A percentile compares a stretch with the other conserved stretches of the same genome.
Evolutionary conservation across 2,113 vertebrate genomes (phyloP).

Genomic region (Trichomycterus rosablanca): DNA sequence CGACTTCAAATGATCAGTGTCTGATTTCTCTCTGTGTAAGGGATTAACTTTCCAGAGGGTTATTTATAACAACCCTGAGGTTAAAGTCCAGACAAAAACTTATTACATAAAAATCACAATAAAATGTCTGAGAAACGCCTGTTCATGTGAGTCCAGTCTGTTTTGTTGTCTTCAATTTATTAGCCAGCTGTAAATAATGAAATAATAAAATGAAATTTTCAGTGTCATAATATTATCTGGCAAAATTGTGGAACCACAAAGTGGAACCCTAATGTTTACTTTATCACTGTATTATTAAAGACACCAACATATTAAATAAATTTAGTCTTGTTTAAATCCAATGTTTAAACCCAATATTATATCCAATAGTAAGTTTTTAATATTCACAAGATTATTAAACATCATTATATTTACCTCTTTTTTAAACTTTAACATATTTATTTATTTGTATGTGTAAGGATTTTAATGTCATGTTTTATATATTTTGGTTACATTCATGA

Average conservation of each 20-base stretch:
- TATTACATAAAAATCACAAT: constrained; percentile 31
- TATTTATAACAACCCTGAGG: constrained; percentile 33
- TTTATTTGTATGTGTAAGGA: too few species aligned
- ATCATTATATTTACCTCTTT: too few species aligned
- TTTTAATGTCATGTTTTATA: too few species aligned
- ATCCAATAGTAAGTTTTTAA: too few species aligned
- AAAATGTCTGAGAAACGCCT: constrained; percentile 25
- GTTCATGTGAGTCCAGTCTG: constrained; percentile 18
- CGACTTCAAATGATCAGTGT: constrained; percentile 36
- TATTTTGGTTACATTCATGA: too few species aligned
- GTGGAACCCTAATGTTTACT: constrained; percentile 17
- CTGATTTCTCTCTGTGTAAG: constrained; percentile 20
- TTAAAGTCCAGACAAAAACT: constrained; percentile 36
- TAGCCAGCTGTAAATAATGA: constrained; percentile 32
- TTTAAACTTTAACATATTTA: too few species aligned
- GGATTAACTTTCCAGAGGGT: constrained; percentile 33
- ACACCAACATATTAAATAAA: too few species aligned
- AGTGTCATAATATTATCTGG: constrained; percentile 29
- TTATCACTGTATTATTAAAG: constrained; percentile 27
- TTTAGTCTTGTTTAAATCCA: too few species aligned
- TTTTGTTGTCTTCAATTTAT: constrained; percentile 40
- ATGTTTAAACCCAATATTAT: too few species aligned
- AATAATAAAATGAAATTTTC: constrained; percentile 41
- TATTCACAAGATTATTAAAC: too few species aligned
- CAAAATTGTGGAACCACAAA: constrained; percentile 33